Evolutionary conservation across 2,113 vertebrate species (phyloP).

Genomic region (Sorex araneus): DNA sequence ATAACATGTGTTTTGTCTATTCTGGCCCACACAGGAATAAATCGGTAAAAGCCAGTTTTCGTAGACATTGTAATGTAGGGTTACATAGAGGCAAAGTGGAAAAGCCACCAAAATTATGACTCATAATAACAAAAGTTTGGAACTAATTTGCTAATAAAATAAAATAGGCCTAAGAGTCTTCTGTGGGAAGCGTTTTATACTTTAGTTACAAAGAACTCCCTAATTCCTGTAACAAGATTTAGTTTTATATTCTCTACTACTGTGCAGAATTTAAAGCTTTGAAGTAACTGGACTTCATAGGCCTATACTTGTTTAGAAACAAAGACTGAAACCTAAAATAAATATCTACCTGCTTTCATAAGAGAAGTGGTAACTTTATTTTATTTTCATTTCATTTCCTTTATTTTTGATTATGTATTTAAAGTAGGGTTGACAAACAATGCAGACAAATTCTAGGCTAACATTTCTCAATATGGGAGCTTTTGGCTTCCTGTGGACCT

Average conservation of each 20-base stretch:
- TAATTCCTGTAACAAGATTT: not conserved
- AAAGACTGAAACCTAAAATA: slow-evolving; percentile 3
- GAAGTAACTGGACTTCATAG: not conserved
- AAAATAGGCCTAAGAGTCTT: slow-evolving; percentile 23
- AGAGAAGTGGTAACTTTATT: not conserved
- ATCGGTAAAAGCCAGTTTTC: slow-evolving; percentile 37
- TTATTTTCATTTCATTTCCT: not conserved
- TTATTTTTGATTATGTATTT: slow-evolving; percentile 32
- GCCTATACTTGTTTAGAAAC: slow-evolving; percentile 52
- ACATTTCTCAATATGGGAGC: too few relatives aligned
- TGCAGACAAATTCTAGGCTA: not conserved
- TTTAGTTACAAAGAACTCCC: slow-evolving; percentile 49
- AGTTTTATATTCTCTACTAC: not conserved
- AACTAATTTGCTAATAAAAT: not conserved
- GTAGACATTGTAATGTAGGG: not conserved
- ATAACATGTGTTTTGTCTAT: slow-evolving; percentile 35
- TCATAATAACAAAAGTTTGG: slow-evolving; percentile 31
- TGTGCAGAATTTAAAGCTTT: not conserved
- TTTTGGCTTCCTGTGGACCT: too few relatives aligned
- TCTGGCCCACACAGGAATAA: slow-evolving; percentile 44
- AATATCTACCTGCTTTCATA: slow-evolving; percentile 28
- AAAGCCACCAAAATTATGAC: slow-evolving; percentile 34
- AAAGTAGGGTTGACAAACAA: not conserved
- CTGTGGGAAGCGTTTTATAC: not conserved
- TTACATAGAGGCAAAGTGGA: not conserved